Conservation (phyloP, 2,888 invertebrate species). For the Meta bourneti region DNA sequence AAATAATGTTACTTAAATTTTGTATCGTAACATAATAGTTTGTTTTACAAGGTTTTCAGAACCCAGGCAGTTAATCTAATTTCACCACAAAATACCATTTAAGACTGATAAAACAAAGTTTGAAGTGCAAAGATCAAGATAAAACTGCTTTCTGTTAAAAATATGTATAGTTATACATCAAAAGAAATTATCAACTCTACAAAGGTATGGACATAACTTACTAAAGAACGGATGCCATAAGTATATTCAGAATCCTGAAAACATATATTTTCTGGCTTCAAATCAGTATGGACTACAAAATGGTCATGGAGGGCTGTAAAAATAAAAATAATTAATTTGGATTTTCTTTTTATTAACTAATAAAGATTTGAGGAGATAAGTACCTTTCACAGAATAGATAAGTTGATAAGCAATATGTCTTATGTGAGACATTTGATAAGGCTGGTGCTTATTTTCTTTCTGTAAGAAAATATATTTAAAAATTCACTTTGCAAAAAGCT, state of each 20-base stretch:
- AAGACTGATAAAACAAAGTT: not conserved
- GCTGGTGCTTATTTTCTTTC: constrained; percentile 18
- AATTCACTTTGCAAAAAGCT: not conserved
- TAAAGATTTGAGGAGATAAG: not conserved
- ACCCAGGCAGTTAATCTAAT: not conserved
- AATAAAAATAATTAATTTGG: not conserved
- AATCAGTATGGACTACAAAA: constrained; percentile 30
- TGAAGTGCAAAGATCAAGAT: not conserved
- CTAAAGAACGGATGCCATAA: constrained; percentile 24
- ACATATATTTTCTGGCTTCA: constrained; percentile 47
- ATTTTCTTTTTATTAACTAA: not conserved
- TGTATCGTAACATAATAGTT: not conserved
- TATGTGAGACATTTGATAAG: constrained; percentile 8
- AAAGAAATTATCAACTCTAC: not conserved
- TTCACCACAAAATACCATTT: not conserved
- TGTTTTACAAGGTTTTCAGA: not conserved
- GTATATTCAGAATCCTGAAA: constrained; percentile 22
- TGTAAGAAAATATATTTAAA: not conserved
- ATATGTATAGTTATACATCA: not conserved
- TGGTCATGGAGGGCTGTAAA: constrained; percentile 39
- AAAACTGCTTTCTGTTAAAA: not conserved
- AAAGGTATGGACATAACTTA: constrained; percentile 13
- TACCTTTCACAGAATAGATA: constrained; percentile 30
- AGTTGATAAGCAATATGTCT: constrained; percentile 37
- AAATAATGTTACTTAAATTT: too few species aligned